Base-by-base conservation (phyloP, 2,113 vertebrate species). In the Coptodon rendalli region DNA sequence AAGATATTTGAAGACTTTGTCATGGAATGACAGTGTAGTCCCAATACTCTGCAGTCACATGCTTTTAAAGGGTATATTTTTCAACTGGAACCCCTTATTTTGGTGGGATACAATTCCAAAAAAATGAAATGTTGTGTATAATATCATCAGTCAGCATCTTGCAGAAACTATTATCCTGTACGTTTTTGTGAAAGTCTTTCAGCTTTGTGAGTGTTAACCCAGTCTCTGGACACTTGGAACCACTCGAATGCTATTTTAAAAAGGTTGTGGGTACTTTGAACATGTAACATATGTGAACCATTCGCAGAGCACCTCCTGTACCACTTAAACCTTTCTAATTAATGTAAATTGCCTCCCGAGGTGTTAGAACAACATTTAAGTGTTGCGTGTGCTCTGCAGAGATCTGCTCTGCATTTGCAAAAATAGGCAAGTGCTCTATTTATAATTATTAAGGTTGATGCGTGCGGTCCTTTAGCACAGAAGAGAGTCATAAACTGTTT, bases 1-100 rank as follows among this genome's bases (percentile, higher is more conserved):
- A 43, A 89, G 16, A 91, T 85, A 90, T 93, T 91, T 91, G 90
- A 95, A 86, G 91, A 85, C 90, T 89, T 86, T 91, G 89, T 92
- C 90, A 88, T 24, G 38, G 88, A 87, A 84, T 86, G 84, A 89
- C 83, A 85, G 71, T 68, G 31, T 19, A 53, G 78, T 80, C 80
- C 82, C 38, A 83, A 24, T 84, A 68, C 56, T 83, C 73, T 82
- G 34, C 78, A 87, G 79, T 78, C 83, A 84, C 82, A 50, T 34
- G 17, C 40, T 82, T 86, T 76, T 92, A 34, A 34, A 57, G 81
- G 45, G 73, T 52, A n/a, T 52, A 52, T 78, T 34, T 78, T 78
- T 50, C 6, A 78, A 52, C 27, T n/a, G 45, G 12, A 78, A 52
- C 73, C 29, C 73, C 27, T 68, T 40, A 9, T 87, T 87, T 59